Evolutionary conservation across 2,888 invertebrate species (phyloP).

Genomic region (Nezara viridula): DNA sequence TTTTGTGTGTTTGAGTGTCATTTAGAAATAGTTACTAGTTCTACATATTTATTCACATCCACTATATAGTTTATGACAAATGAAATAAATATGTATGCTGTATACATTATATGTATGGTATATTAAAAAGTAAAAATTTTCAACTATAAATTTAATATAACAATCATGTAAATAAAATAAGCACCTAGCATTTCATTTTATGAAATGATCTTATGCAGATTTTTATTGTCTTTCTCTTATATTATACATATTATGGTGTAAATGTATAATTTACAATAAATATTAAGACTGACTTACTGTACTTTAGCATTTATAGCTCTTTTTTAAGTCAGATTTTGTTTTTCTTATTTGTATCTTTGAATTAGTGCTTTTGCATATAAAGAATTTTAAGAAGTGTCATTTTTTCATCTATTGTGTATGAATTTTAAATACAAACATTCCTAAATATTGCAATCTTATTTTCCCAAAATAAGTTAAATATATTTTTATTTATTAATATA

Average conservation of each 20-base stretch:
- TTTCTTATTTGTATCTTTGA: background rate
- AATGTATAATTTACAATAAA: background rate
- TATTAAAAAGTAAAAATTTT: background rate
- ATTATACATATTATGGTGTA: background rate
- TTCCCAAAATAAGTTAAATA: background rate
- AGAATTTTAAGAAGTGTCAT: constrained; percentile 25
- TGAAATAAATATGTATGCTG: background rate
- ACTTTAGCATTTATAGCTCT: constrained; percentile 39
- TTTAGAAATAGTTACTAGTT: constrained; percentile 43
- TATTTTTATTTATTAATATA: no score
- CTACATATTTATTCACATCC: constrained; percentile 29
- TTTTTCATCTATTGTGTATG: background rate
- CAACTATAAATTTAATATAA: background rate
- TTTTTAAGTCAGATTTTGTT: constrained; percentile 24
- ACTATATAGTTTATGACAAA: background rate
- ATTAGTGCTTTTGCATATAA: background rate
- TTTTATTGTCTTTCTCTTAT: background rate
- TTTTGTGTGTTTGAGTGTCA: constrained; percentile 37
- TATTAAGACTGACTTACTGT: constrained; percentile 43
- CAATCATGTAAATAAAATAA: constrained; percentile 42
- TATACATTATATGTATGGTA: no score
- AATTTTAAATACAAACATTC: constrained; percentile 3
- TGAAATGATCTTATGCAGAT: background rate
- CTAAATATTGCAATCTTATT: background rate
- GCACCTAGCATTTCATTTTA: background rate